Evolutionary conservation across 1,140 invertebrate species (phyloP).

Genomic region (Microplitis mediator): DNA sequence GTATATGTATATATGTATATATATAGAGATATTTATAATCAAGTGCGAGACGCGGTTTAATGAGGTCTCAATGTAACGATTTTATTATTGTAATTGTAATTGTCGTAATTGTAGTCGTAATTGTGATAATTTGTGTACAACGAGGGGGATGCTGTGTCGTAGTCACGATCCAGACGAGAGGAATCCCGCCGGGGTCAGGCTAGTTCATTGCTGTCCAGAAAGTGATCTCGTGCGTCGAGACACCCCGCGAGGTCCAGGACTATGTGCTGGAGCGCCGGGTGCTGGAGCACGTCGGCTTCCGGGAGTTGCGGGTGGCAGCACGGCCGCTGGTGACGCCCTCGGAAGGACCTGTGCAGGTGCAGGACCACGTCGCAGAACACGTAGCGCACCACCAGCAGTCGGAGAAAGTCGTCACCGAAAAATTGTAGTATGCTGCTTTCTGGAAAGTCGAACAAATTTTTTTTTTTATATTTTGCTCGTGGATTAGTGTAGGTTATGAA

Average conservation of each 20-base stretch:
- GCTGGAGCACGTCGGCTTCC: constrained; percentile 87
- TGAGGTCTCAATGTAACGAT: constrained; percentile 60
- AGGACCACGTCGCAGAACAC: constrained; percentile 92
- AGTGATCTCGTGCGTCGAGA: constrained; percentile 80
- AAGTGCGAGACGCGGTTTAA: constrained; percentile 52
- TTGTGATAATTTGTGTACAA: constrained; percentile 48
- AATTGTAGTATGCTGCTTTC: constrained; percentile 85
- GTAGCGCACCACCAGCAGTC: constrained; percentile 85
- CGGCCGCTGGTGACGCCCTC: constrained; percentile 83
- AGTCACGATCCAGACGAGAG: constrained; percentile 44
- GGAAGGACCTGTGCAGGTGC: constrained; percentile 81
- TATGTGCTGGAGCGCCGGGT: constrained; percentile 79
- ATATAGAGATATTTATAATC: constrained; percentile 23
- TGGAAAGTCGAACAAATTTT: constrained; percentile 43
- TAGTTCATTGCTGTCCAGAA: constrained; percentile 73
- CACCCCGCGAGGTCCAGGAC: constrained; percentile 82
- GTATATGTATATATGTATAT: background rate
- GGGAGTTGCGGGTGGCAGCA: constrained; percentile 85
- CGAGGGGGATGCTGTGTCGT: constrained; percentile 47
- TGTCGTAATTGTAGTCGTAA: constrained; percentile 55
- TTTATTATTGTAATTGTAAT: constrained; percentile 59
- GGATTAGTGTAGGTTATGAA: background rate
- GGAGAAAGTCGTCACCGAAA: constrained; percentile 92
- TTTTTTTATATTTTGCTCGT: background rate
- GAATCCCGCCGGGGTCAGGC: constrained; percentile 69